A percentile compares a stretch with the other conserved stretches of the same genome.
phyloP scores from a whole-genome alignment of 2,113 vertebrate genomes.

The Perca schrenkii region DNA sequence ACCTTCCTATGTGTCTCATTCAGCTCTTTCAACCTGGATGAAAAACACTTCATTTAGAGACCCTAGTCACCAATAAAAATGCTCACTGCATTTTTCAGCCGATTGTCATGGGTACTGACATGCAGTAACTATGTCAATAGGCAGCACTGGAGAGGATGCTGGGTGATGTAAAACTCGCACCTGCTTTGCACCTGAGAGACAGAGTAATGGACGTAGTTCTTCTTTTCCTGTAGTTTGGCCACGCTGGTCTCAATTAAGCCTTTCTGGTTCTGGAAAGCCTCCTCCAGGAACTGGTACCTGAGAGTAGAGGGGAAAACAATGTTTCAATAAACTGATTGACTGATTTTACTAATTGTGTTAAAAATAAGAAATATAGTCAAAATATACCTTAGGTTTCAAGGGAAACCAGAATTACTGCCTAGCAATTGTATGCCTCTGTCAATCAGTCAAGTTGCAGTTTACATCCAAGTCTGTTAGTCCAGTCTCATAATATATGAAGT shows the following conservation, averaged over 20 bases:
- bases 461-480: too few species aligned
- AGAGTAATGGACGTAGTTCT: constrained; percentile 96
- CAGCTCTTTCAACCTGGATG: constrained; percentile 95
- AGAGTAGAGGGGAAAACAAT: constrained; percentile 35
- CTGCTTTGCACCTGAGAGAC: constrained; percentile 96
- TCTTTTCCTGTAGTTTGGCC: constrained; percentile 96
- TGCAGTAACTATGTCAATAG: background rate
- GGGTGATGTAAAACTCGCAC: constrained; percentile 71
- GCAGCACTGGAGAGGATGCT: background rate
- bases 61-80: background rate
- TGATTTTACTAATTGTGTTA: too few species aligned
- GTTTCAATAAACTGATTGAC: background rate
- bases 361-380: too few species aligned
- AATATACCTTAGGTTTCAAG: too few species aligned
- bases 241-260: constrained; percentile 93
- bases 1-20: constrained; percentile 97
- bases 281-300: constrained; percentile 99
- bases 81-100: background rate
- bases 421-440: too few species aligned
- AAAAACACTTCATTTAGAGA: constrained; percentile 7
- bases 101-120: background rate
- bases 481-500: too few species aligned
- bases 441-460: too few species aligned
- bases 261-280: constrained; percentile 98
- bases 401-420: too few species aligned